Evolutionary conservation across 2,888 invertebrate genomes (phyloP), one percentile per base, ranked within the genome.

Genomic region (Dendrolimus pini): DNA sequence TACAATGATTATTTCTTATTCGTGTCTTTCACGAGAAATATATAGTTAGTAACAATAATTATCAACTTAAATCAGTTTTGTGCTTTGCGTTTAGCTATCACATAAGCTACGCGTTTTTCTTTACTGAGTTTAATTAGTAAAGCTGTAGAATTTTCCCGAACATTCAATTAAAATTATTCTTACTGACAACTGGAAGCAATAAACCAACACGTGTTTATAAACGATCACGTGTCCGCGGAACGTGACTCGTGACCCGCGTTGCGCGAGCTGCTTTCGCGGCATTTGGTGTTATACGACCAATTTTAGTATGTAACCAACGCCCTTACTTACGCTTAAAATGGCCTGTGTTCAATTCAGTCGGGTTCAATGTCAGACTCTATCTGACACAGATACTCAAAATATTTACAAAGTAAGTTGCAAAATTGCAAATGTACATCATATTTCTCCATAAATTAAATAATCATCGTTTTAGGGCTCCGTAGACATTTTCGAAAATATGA

Each of bases 171-270:
- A 54, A 41, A 30, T 63, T 56, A 18, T 53, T 62, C 47, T 52
- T 59, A 41, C 58, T 65, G 62, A 61, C 57, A 62, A 69, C 65
- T 66, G 64, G 47, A 9, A 52, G 53, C 56, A 58, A 63, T 65
- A 64, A 62, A 53, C 57, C 41, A 41, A 71, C 84, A 82, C 80
- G 80, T 81, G 82, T 65, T 62, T 60, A 55, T 30, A 41, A 9
- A 42, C 47, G 54, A 62, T 79, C 85, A 83, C 85, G 82, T 84
- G 82, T 76, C 47, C 52, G 41, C 47, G 54, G 70, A 81, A 83
- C 83, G 84, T 83, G 84, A 78, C 65, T 61, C 56, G 63, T 61
- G 66, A 65, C 64, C 60, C 62, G 61, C 62, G 65, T 64, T 67
- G 71, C 70, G 68, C 66, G 66, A 65, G 56, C 57, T 52, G 59